phyloP scores from a whole-genome alignment of 2,113 vertebrate species.

The Paraplagusia blochii region DNA sequence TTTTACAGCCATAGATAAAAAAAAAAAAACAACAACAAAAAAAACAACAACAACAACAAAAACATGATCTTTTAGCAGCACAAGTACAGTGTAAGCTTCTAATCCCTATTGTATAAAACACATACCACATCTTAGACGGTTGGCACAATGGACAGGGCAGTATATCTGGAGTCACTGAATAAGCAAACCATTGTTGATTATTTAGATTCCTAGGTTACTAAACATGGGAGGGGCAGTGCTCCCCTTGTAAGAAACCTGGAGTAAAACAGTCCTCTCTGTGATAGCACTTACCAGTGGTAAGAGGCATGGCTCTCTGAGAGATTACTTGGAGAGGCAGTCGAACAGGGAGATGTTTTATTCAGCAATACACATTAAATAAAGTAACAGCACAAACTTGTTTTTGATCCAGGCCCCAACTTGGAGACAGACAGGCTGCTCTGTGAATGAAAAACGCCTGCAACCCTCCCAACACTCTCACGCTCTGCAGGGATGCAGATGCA shows the following conservation, averaged over 20 bases:
- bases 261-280: conserved; percentile 30
- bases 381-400: conserved; percentile 42
- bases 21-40: no score
- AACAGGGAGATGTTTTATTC: conserved; percentile 60
- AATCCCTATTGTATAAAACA: no score
- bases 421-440: conserved; percentile 10
- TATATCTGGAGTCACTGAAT: background rate
- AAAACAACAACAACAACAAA: no score
- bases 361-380: conserved; percentile 54
- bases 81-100: no score
- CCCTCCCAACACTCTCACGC: conserved; percentile 44
- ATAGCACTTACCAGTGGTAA: conserved; percentile 29
- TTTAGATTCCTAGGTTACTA: background rate
- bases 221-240: conserved; percentile 12
- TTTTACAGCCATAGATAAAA: no score
- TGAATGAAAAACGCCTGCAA: conserved; percentile 27
- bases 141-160: background rate
- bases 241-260: conserved; percentile 25
- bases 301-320: conserved; percentile 46
- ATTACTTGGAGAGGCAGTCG: conserved; percentile 55
- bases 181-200: background rate
- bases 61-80: no score
- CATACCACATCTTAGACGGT: background rate
- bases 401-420: conserved; percentile 49
- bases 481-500: conserved; percentile 23